These are phyloP conservation scores for Alfaro cultratus DNA, from an alignment of 2,797 vertebrate genomes.

Conservation along the genomic window DNA sequence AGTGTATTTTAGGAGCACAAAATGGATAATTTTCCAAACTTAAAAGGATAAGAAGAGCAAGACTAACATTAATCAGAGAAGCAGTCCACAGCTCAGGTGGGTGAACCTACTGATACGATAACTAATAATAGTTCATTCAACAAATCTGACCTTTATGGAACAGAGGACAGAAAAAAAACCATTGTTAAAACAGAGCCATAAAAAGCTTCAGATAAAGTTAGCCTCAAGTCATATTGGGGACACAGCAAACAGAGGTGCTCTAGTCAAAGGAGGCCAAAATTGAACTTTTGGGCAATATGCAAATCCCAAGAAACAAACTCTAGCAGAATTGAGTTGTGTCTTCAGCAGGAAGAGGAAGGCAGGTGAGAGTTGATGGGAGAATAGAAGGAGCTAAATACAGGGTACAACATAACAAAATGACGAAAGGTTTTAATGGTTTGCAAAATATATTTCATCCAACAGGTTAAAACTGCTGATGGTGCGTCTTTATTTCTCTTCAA, in stretches of 20 bases:
- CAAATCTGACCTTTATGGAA: background rate
- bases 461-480: background rate
- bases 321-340: background rate
- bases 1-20: background rate
- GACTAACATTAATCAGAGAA: background rate
- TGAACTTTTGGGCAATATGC: background rate
- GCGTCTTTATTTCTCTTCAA: conserved; percentile 58
- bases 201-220: background rate
- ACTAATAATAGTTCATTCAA: background rate
- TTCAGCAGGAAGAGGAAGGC: background rate
- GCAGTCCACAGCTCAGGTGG: background rate
- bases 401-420: too few species aligned
- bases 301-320: background rate
- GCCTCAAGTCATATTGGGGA: background rate
- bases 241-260: background rate
- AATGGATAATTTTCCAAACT: background rate
- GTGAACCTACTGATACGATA: background rate
- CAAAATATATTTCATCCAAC: background rate
- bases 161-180: background rate
- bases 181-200: background rate
- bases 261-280: background rate
- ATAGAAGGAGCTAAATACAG: background rate
- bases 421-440: too few species aligned
- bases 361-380: background rate
- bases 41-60: background rate